These are phyloP conservation scores for Portunus trituberculatus DNA, from an alignment of 1,140 invertebrate species.

Conservation along the genomic window DNA sequence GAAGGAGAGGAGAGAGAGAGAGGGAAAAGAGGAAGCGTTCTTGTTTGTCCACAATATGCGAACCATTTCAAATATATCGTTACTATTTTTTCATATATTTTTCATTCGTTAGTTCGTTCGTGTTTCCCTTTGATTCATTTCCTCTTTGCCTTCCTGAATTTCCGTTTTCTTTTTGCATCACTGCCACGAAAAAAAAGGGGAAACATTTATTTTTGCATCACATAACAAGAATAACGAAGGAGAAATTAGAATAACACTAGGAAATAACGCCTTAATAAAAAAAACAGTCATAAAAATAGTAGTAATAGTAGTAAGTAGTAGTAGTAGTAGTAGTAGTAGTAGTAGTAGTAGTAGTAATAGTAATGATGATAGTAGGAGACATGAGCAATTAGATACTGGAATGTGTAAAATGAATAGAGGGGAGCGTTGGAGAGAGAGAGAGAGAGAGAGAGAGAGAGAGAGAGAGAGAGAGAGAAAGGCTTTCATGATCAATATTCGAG, in stretches of 20 bases:
- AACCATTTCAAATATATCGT: background rate
- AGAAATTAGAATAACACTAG: background rate
- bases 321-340: background rate
- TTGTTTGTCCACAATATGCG: background rate
- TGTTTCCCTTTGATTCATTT: no score
- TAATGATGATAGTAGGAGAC: background rate
- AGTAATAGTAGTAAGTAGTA: background rate
- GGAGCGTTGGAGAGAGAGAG: background rate
- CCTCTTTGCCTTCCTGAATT: no score
- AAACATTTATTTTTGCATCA: background rate
- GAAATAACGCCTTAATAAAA: background rate
- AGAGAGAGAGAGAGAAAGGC: no score
- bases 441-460: constrained; percentile 4
- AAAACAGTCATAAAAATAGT: background rate
- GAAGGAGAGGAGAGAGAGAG: background rate
- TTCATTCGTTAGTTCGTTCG: no score
- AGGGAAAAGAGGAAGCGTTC: background rate
- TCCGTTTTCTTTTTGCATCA: no score
- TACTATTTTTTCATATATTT: no score
- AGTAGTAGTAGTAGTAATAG: background rate
- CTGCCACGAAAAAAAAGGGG: background rate
- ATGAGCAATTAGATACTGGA: background rate
- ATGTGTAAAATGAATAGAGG: background rate
- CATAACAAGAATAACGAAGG: no score
- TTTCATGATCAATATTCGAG: background rate